A percentile compares a stretch with the other conserved stretches of the same genome.
phyloP scores from a whole-genome alignment of 2,888 invertebrate species.

The Lepidocyrtinus sp. region DNA sequence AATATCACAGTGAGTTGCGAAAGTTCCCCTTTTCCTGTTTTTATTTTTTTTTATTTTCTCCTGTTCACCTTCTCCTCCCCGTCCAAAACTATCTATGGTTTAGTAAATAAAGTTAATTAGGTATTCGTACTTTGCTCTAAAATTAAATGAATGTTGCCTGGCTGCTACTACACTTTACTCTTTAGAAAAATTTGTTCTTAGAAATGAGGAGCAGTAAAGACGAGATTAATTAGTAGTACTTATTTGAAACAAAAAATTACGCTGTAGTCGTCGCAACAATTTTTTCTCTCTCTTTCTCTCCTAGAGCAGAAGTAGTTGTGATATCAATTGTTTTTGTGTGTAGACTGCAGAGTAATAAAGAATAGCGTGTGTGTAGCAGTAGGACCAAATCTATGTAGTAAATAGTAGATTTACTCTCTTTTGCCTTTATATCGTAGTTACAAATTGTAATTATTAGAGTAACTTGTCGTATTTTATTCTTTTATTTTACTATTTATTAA shows the following conservation, averaged over 20 bases:
- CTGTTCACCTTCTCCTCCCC: slow-evolving; percentile 24
- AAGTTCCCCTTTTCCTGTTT: slow-evolving; percentile 65
- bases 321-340: slow-evolving; percentile 41
- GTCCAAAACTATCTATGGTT: too few species aligned
- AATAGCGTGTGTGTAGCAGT: slow-evolving; percentile 25
- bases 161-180: neutral
- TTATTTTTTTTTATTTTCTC: slow-evolving; percentile 23
- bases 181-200: too few species aligned
- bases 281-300: neutral
- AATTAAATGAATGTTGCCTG: neutral
- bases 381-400: slow-evolving; percentile 18
- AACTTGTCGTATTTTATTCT: slow-evolving; percentile 44
- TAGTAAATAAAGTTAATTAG: neutral
- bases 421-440: slow-evolving; percentile 45
- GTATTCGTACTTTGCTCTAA: neutral
- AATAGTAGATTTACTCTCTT: slow-evolving; percentile 23
- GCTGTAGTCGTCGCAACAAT: neutral
- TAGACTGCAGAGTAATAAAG: too few species aligned
- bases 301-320: slow-evolving; percentile 39
- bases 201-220: too few species aligned
- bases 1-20: slow-evolving; percentile 68
- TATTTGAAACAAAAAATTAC: neutral
- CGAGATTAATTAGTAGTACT: neutral
- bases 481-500: too few species aligned
- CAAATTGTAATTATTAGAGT: slow-evolving; percentile 49